phyloP scores from a whole-genome alignment of 2,888 invertebrate species.

The Syrphus vitripennis region DNA sequence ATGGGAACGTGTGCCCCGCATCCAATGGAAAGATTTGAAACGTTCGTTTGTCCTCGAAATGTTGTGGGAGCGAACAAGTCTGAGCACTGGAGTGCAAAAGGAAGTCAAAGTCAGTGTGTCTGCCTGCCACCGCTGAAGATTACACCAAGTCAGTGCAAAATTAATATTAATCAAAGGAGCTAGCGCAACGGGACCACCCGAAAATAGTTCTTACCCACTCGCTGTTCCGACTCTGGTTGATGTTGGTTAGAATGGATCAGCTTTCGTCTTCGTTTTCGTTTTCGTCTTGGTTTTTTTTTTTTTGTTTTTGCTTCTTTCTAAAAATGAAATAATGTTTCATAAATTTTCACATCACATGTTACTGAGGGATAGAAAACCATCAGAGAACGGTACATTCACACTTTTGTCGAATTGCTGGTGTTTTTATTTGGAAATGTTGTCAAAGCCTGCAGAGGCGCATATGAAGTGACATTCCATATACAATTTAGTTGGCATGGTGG shows the following conservation, averaged over 20 bases:
- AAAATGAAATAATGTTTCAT: conserved; percentile 68
- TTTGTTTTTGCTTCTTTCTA: no score
- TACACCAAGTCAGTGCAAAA: conserved; percentile 65
- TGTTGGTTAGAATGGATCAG: conserved; percentile 22
- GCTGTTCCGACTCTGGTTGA: neutral
- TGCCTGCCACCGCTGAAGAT: conserved; percentile 52
- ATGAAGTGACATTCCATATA: neutral
- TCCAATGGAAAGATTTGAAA: conserved; percentile 52
- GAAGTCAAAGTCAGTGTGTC: conserved; percentile 63
- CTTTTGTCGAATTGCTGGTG: conserved; percentile 19
- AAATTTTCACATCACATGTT: conserved; percentile 67
- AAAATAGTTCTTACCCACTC: conserved; percentile 57
- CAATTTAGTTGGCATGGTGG: conserved; percentile 49
- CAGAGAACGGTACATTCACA: neutral
- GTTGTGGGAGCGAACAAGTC: conserved; percentile 31
- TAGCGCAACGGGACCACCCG: conserved; percentile 68
- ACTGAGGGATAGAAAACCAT: conserved; percentile 10
- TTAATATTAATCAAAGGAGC: conserved; percentile 70
- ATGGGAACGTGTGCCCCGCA: neutral
- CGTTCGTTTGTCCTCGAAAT: conserved; percentile 59
- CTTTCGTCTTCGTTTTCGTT: conserved; percentile 21
- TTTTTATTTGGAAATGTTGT: conserved; percentile 45
- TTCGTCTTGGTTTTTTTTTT: no score
- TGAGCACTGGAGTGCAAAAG: conserved; percentile 49
- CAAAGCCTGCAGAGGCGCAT: conserved; percentile 14